phyloP scores from a whole-genome alignment of 2,113 vertebrate genomes.

The Sporophila hypoxantha region DNA sequence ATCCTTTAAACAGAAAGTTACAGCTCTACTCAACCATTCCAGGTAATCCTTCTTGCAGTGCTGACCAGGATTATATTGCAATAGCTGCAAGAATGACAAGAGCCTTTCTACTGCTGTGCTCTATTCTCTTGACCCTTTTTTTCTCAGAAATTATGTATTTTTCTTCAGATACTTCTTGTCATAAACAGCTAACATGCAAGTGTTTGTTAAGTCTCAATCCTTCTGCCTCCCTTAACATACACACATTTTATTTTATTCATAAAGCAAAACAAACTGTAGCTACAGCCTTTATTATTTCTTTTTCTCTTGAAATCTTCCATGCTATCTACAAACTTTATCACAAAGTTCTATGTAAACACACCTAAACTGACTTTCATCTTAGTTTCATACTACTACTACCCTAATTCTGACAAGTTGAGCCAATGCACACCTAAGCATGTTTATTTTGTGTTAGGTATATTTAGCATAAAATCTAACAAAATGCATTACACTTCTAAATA shows the following conservation, averaged over 20 bases:
- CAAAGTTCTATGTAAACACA: not conserved
- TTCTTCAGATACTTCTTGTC: not conserved
- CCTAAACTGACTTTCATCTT: not conserved
- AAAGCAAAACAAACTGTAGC: not conserved
- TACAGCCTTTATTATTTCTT: not conserved
- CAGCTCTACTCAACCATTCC: not conserved
- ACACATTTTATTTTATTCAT: not conserved
- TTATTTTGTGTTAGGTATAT: not conserved
- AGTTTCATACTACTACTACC: not conserved
- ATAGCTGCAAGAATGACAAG: not conserved
- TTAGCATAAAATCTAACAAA: not conserved
- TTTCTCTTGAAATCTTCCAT: not conserved
- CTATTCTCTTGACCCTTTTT: not conserved
- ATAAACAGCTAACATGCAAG: not conserved
- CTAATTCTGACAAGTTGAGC: not conserved
- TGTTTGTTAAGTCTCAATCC: not conserved
- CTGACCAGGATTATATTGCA: not conserved
- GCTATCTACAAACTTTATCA: not conserved
- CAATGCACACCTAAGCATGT: not conserved
- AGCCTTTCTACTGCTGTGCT: not conserved
- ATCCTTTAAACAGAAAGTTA: not conserved
- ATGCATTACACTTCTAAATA: not conserved
- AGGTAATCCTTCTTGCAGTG: not conserved
- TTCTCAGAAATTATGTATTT: not conserved
- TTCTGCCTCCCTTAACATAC: not conserved